Base-by-base conservation (phyloP, 2,888 invertebrate genomes). In the Cephus pygmeus region DNA sequence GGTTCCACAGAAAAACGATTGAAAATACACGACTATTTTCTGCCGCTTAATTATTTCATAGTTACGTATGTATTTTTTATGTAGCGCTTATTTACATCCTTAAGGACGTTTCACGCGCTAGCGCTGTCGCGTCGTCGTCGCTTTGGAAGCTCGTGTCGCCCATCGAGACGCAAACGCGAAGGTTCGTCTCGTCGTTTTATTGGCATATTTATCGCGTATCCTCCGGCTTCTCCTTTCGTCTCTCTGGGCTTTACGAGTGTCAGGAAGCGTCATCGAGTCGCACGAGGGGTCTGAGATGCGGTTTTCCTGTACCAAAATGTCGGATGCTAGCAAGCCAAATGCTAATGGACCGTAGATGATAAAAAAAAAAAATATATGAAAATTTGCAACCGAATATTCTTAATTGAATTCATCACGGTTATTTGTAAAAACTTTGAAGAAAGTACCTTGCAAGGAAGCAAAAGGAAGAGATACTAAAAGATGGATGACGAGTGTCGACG, bases 41-140 rank as follows among this genome's bases (percentile, higher is more conserved):
- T 23, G 23, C 56, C 56, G 56, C 56, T 23, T 56, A 56, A 9
- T 56, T 56, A 56, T 56, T 23, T 56, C 56, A 56, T 71, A 71
- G 71, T 71, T 71, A 71, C 11, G 71, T 71, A 71, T 9, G 31
- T 71, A 30, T 31, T 31, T 71, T 71, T 71, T 71, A 71, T 71
- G 71, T 71, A 71, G 71, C 71, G 71, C 71, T 31, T 71, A 71
- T 71, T 56, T 71, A 34, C 71, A 71, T 33, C 33, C 33, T 30
- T 71, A 71, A 71, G 71, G 11, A 31, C 23, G 56, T 56, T 23
- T 56, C 23, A 9, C 56, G 23, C 56, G 23, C 23, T 9, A 56
- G 56, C 56, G 56, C 2, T 56, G 40, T 56, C 56, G 56, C 23
- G 40, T 40, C 15, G 40, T 40, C 40, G 15, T 40, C 6, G 56